Percentiles rank a stretch among this genome's conserved stretches.
Evolutionary conservation across 2,888 invertebrate genomes (phyloP).

Genomic region (Argyra leucocephala): DNA sequence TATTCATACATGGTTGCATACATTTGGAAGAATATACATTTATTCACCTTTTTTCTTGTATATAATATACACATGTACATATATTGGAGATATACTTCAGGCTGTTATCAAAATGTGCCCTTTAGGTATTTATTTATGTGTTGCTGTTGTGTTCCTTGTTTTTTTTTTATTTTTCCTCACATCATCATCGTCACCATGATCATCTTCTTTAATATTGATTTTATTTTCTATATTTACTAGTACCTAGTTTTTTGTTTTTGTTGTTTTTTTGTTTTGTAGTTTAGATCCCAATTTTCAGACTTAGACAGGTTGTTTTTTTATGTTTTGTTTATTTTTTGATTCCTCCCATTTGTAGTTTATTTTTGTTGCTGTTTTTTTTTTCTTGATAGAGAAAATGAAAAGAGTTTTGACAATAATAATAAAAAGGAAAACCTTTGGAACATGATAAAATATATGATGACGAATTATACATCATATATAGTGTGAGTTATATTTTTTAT

Average conservation of each 20-base stretch:
- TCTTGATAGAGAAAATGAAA: neutral
- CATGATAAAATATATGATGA: neutral
- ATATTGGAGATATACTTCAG: neutral
- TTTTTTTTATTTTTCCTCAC: no score
- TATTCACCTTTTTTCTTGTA: constrained; percentile 2
- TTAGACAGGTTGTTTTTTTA: neutral
- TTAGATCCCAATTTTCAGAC: neutral
- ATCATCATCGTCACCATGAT: no score
- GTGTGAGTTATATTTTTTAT: no score
- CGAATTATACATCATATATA: neutral
- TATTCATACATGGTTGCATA: no score
- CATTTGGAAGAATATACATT: neutral
- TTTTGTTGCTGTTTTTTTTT: neutral
- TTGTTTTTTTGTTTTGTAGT: neutral
- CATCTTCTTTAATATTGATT: neutral
- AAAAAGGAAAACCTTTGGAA: neutral
- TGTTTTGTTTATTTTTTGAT: no score
- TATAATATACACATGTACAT: neutral
- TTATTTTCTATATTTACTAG: neutral
- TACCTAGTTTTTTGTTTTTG: neutral
- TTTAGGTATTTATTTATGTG: neutral
- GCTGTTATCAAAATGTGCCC: neutral
- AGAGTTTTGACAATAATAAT: neutral
- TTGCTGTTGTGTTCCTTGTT: neutral
- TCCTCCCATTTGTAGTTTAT: neutral